Percentiles rank a stretch among this genome's conserved stretches.
These are phyloP conservation scores for Indicator maculatus DNA, from an alignment of 2,113 vertebrate species.

Conservation along the genomic window DNA sequence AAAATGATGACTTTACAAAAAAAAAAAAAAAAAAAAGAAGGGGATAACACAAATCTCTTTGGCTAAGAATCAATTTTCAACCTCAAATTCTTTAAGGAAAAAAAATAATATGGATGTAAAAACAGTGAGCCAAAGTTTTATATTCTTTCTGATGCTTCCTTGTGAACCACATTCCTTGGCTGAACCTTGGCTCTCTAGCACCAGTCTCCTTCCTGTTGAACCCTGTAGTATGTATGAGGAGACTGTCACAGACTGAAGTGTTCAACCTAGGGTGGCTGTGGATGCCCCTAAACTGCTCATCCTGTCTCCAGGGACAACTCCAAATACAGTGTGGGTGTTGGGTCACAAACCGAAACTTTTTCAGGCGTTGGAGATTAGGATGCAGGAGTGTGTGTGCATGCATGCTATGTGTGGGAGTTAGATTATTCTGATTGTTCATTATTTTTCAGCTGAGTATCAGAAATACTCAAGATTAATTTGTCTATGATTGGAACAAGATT, in stretches of 20 bases:
- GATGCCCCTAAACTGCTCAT: neutral
- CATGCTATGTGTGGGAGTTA: neutral
- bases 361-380: neutral
- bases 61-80: neutral
- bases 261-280: neutral
- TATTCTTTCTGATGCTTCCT: neutral
- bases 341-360: neutral
- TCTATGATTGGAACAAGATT: neutral
- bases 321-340: neutral
- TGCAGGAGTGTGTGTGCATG: neutral
- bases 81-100: neutral
- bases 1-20: too few species aligned
- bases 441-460: neutral
- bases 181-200: neutral
- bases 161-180: neutral
- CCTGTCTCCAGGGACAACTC: neutral
- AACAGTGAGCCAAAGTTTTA: neutral
- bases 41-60: neutral
- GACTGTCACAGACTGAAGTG: neutral
- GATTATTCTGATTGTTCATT: neutral
- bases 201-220: neutral
- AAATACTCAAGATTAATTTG: slow-evolving; percentile 15
- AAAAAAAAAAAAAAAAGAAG: neutral
- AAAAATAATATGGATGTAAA: neutral
- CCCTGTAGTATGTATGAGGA: neutral